These are phyloP conservation scores for Petrophora chlorosata DNA, from an alignment of 2,888 invertebrate genomes.

Conservation along the genomic window DNA sequence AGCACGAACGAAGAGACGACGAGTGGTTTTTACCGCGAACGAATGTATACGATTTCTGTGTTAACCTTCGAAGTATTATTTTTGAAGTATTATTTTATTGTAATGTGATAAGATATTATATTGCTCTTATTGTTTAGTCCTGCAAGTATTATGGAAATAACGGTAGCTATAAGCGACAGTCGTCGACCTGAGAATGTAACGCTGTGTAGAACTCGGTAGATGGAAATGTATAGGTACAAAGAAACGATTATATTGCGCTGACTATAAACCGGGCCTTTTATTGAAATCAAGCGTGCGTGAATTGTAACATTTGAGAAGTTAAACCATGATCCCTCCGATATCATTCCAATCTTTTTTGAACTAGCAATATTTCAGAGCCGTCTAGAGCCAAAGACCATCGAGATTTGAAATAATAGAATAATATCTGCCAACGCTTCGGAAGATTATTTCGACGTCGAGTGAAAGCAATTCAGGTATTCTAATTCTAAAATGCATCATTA, in stretches of 20 bases:
- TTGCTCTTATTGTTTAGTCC: slow-evolving; percentile 67
- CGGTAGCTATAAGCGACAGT: slow-evolving; percentile 73
- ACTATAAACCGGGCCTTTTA: slow-evolving; percentile 51
- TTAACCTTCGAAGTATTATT: slow-evolving; percentile 79
- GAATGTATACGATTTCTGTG: slow-evolving; percentile 74
- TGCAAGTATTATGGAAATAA: slow-evolving; percentile 73
- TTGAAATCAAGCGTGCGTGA: too few relatives aligned
- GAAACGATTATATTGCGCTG: slow-evolving; percentile 80
- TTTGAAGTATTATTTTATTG: slow-evolving; percentile 78
- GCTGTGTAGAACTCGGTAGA: slow-evolving; percentile 74
- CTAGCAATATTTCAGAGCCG: slow-evolving; percentile 50
- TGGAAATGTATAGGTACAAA: slow-evolving; percentile 79
- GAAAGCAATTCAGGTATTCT: slow-evolving; percentile 14
- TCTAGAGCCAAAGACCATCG: slow-evolving; percentile 66
- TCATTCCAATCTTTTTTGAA: slow-evolving; percentile 15
- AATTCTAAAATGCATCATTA: slow-evolving; percentile 2
- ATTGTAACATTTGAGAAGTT: too few relatives aligned
- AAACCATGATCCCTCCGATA: not conserved
- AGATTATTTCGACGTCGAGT: not conserved
- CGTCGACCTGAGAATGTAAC: slow-evolving; percentile 68
- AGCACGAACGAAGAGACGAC: too few relatives aligned
- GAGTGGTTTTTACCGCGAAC: slow-evolving; percentile 39
- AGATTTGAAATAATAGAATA: slow-evolving; percentile 52
- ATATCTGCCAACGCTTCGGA: slow-evolving; percentile 11
- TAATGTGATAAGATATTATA: slow-evolving; percentile 79